Percentiles rank a stretch among this genome's conserved stretches.
Evolutionary conservation across 2,888 invertebrate genomes (phyloP).

Genomic region (Pasiphila rectangulata): DNA sequence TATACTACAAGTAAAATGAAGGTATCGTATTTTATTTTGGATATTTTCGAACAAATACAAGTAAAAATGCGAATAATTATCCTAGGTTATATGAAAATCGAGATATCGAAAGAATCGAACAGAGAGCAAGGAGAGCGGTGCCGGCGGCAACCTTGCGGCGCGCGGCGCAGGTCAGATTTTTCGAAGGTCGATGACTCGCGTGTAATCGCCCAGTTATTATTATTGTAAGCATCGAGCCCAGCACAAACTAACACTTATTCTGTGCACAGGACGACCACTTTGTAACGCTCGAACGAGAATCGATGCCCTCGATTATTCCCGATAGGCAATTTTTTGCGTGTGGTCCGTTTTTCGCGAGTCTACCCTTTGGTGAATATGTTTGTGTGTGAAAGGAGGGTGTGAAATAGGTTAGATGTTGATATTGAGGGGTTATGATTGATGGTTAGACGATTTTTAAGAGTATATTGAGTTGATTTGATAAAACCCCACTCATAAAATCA

Average conservation of each 20-base stretch:
- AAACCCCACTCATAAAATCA: too few species aligned
- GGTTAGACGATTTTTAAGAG: neutral
- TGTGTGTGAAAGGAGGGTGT: neutral
- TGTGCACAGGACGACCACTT: conserved; percentile 38
- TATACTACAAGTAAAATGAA: neutral
- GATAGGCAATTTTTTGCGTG: conserved; percentile 27
- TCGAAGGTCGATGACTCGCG: conserved; percentile 79
- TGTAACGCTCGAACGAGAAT: conserved; percentile 40
- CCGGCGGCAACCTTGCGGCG: conserved; percentile 65
- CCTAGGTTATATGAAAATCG: too few species aligned
- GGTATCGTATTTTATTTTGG: too few species aligned
- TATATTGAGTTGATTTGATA: neutral
- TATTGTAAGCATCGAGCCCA: conserved; percentile 53
- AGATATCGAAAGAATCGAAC: conserved; percentile 29
- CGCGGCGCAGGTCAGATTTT: conserved; percentile 77
- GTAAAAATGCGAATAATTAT: too few species aligned
- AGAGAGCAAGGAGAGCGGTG: conserved; percentile 26
- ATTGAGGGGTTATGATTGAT: conserved; percentile 8
- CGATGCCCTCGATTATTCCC: conserved; percentile 37
- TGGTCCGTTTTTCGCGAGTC: conserved; percentile 24
- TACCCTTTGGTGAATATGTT: conserved; percentile 10
- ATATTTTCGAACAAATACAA: too few species aligned
- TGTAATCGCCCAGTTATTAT: conserved; percentile 71
- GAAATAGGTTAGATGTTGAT: neutral
- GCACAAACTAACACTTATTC: conserved; percentile 27